Evolutionary conservation across 1,140 invertebrate genomes (phyloP).

Genomic region (Gonioctena quinquepunctata): DNA sequence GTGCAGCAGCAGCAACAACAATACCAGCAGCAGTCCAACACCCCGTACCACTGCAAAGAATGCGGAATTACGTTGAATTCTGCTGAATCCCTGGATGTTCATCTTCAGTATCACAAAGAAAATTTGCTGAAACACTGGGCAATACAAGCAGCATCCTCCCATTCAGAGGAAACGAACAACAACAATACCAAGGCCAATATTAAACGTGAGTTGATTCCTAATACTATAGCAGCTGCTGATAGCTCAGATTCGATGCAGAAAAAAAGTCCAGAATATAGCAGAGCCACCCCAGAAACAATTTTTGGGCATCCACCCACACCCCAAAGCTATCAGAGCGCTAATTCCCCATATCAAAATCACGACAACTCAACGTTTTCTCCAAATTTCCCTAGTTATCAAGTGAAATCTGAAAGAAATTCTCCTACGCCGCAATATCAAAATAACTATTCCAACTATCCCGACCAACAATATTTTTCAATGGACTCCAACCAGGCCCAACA

Average conservation of each 20-base stretch:
- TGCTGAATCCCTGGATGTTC: slow-evolving; percentile 74
- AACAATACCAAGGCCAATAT: slow-evolving; percentile 63
- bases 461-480: slow-evolving; percentile 28
- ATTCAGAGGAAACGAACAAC: slow-evolving; percentile 66
- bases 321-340: slow-evolving; percentile 64
- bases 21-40: slow-evolving; percentile 54
- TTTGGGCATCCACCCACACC: slow-evolving; percentile 64
- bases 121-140: slow-evolving; percentile 76
- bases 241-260: slow-evolving; percentile 65
- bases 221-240: slow-evolving; percentile 62
- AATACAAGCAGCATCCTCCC: slow-evolving; percentile 57
- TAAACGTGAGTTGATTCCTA: slow-evolving; percentile 53
- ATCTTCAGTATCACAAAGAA: slow-evolving; percentile 78
- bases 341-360: slow-evolving; percentile 63
- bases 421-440: slow-evolving; percentile 25
- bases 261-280: slow-evolving; percentile 62
- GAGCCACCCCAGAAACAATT: slow-evolving; percentile 61
- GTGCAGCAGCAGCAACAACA: slow-evolving; percentile 49
- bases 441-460: slow-evolving; percentile 21
- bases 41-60: slow-evolving; percentile 69
- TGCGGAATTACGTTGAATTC: slow-evolving; percentile 75
- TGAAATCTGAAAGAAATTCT: slow-evolving; percentile 53
- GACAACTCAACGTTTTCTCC: slow-evolving; percentile 63
- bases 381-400: slow-evolving; percentile 45
- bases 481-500: slow-evolving; percentile 34